Base-by-base conservation (phyloP, 2,888 invertebrate genomes). In the Cheilosia variabilis region DNA sequence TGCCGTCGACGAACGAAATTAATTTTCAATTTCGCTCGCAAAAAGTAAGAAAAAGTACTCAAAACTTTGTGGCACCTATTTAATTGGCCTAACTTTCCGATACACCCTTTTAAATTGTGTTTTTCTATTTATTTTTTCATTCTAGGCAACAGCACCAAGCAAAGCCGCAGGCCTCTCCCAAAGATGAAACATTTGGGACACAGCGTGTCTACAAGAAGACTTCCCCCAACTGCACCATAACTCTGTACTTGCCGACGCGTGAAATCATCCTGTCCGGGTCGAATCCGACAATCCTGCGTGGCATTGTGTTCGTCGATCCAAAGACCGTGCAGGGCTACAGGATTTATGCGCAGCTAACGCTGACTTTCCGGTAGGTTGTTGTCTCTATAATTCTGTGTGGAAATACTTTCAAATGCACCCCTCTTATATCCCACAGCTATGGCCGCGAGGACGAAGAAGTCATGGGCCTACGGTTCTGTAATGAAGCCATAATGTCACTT, bases 371-470 rank as follows among this genome's bases (percentile, higher is more conserved):
- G 95, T 95, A 90, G 93, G 93, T 89, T 24, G 2, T 24, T 34
- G 22, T 4, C n/a, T 27, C 2, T 15, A 22, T 22, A 45, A 45
- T 45, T 45, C 9, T 47, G 6, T 19, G 17, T 6, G 5, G n/a
- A 19, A 17, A 47, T 47, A 47, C 7, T 34, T 55, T 31, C 6
- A 55, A 31, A 55, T 34, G n/a, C 4, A n/a, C 31, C 5, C 4
- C 22, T 9, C n/a, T 68, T 52, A 71, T 62, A n/a, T 19, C 24
- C 82, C 73, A n/a, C 91, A 96, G 96, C 88, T 99, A 99, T 91
- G 99, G 99, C 0, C 94, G 99, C 58, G 99, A 99, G 93, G 99
- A 99, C 91, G 97, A 99, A 91, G 99, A 99, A 93, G 99, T 99
- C 27, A 97, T 99, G 95, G 99, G 99, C 0, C 94, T 99, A 88